Conservation (phyloP, 2,797 vertebrate species). For the Bovichtus diacanthus region DNA sequence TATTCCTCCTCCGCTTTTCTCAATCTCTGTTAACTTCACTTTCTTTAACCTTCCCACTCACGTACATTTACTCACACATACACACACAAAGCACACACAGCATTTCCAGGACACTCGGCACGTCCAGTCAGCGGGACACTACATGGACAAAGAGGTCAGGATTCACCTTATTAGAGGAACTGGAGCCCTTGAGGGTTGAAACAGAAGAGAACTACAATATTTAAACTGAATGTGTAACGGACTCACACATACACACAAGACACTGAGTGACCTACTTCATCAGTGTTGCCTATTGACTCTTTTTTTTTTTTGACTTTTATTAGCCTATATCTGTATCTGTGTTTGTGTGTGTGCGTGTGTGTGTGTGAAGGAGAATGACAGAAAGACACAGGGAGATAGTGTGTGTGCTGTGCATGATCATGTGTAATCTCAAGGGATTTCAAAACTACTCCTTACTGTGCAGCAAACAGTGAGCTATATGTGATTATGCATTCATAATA, state of each 20-base stretch:
- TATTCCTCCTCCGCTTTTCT: constrained; percentile 34
- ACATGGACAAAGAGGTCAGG: constrained; percentile 54
- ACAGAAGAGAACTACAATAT: constrained; percentile 68
- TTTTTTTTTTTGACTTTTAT: constrained; percentile 14
- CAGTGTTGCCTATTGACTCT: not conserved
- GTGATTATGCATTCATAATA: constrained; percentile 44
- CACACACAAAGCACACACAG: constrained; percentile 49
- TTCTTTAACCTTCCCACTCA: constrained; percentile 35
- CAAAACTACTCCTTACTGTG: not conserved
- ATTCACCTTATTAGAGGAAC: constrained; percentile 73
- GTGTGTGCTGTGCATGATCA: constrained; percentile 18
- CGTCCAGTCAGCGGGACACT: constrained; percentile 50
- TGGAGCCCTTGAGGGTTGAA: constrained; percentile 69
- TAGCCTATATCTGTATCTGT: constrained; percentile 5
- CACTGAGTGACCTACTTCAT: constrained; percentile 43
- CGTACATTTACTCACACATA: constrained; percentile 15
- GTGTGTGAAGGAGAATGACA: not conserved
- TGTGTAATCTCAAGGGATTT: constrained; percentile 13
- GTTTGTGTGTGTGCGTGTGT: not conserved
- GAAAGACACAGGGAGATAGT: not conserved
- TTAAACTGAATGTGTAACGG: constrained; percentile 55
- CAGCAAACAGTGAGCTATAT: constrained; percentile 27
- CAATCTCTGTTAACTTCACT: constrained; percentile 14
- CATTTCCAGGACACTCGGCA: constrained; percentile 45
- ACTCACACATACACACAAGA: constrained; percentile 3